A percentile compares a stretch with the other conserved stretches of the same genome.
Conservation (phyloP, 2,797 vertebrate species). For the Pangasius larnaudii region DNA sequence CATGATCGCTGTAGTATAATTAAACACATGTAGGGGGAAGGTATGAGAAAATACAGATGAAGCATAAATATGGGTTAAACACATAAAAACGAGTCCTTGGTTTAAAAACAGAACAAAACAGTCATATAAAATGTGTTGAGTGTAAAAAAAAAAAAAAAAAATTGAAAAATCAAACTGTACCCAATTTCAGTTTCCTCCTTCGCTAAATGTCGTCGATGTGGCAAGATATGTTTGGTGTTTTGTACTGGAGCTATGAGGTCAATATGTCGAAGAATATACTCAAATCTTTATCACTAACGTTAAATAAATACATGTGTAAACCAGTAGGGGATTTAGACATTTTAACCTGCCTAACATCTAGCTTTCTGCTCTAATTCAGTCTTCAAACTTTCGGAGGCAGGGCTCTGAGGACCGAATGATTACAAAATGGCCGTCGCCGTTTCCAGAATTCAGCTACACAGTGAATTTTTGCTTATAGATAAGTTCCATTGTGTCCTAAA, state of each 20-base stretch:
- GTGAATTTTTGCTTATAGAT: neutral
- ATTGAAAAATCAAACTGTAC: neutral
- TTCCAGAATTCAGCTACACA: neutral
- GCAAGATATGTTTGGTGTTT: neutral
- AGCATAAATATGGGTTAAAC: slow-evolving; percentile 51
- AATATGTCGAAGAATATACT: neutral
- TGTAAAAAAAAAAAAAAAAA: neutral
- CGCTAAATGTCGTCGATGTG: neutral
- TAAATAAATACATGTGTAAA: neutral
- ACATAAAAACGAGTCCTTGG: slow-evolving; percentile 33
- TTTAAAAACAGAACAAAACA: slow-evolving; percentile 11
- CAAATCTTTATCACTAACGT: neutral
- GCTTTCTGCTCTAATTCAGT: neutral
- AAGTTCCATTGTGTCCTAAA: neutral
- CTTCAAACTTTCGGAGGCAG: neutral
- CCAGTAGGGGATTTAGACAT: neutral
- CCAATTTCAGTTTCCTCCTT: neutral
- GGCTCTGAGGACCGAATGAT: too few relatives aligned
- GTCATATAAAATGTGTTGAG: slow-evolving; percentile 1
- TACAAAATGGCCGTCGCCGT: neutral
- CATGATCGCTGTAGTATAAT: slow-evolving; percentile 39
- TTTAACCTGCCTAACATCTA: neutral
- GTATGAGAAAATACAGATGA: slow-evolving; percentile 34
- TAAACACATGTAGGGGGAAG: slow-evolving; percentile 17
- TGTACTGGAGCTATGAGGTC: neutral